phyloP scores from a whole-genome alignment of 2,797 vertebrate species.

The Mergus octosetaceus region DNA sequence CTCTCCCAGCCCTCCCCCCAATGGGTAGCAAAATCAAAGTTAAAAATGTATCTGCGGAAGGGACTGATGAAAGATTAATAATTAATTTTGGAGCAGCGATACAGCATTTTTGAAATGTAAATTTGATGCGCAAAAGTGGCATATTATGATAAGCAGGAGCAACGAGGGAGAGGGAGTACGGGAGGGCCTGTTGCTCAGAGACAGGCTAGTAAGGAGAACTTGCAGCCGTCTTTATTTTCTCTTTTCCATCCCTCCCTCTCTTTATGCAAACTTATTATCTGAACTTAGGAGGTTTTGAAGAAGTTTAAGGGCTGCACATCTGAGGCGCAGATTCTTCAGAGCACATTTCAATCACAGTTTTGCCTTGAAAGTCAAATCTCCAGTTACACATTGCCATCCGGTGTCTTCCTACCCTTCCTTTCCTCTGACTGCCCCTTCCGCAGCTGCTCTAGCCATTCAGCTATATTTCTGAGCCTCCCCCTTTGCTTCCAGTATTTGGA shows the following conservation, averaged over 20 bases:
- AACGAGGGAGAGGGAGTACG: constrained; percentile 52
- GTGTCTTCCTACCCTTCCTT: constrained; percentile 36
- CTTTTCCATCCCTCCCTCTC: constrained; percentile 31
- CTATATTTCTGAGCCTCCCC: constrained; percentile 3
- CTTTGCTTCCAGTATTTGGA: constrained; percentile 71
- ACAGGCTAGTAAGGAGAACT: constrained; percentile 56
- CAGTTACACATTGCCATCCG: constrained; percentile 60
- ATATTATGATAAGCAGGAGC: constrained; percentile 72
- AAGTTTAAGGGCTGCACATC: constrained; percentile 49
- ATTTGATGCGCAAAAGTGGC: constrained; percentile 73
- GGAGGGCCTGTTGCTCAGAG: constrained; percentile 62
- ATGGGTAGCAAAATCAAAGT: constrained; percentile 74
- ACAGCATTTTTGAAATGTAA: constrained; percentile 79
- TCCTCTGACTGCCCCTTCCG: constrained; percentile 12
- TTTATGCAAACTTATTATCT: constrained; percentile 69
- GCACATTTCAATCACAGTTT: background rate
- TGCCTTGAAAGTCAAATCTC: constrained; percentile 22
- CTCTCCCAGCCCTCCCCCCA: constrained; percentile 54
- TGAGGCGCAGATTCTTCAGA: constrained; percentile 15
- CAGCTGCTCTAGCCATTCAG: background rate
- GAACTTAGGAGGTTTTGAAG: constrained; percentile 45
- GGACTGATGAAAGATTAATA: constrained; percentile 76
- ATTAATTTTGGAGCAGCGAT: constrained; percentile 76
- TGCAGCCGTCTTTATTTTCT: constrained; percentile 23
- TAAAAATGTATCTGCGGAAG: constrained; percentile 75